Evolutionary conservation across 2,797 vertebrate genomes (phyloP).

Genomic region (Lepidocolaptes lacrymiger): DNA sequence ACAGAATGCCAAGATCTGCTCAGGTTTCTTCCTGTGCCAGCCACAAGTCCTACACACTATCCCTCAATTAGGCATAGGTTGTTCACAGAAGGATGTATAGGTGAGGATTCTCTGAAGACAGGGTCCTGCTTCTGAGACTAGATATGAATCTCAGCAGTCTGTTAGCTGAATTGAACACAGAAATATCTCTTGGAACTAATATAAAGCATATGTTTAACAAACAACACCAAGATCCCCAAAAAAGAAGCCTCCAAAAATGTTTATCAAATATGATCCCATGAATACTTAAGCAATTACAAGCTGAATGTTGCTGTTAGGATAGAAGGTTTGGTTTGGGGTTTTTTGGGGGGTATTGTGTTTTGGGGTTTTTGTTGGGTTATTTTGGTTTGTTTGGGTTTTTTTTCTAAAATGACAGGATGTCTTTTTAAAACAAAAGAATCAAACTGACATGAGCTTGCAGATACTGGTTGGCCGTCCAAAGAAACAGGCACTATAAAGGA

Average conservation of each 20-base stretch:
- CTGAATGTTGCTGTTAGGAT: accelerated
- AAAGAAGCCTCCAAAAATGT: not conserved
- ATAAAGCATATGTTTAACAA: not conserved
- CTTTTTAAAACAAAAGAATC: not conserved
- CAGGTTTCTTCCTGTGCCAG: not conserved
- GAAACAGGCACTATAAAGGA: not conserved
- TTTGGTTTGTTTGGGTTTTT: not conserved
- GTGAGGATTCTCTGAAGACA: not conserved
- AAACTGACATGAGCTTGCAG: not conserved
- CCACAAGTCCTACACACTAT: not conserved
- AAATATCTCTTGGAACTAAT: not conserved
- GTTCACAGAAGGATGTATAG: not conserved
- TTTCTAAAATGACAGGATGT: not conserved
- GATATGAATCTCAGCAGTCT: not conserved
- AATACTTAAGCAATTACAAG: not conserved
- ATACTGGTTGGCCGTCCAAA: not conserved
- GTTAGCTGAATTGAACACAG: not conserved
- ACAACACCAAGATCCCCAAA: not conserved
- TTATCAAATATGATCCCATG: not conserved
- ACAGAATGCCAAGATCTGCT: not conserved
- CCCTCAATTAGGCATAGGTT: not conserved
- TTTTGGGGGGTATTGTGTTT: not conserved
- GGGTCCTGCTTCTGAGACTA: not conserved
- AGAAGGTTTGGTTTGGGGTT: not conserved
- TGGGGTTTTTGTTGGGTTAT: not conserved